A percentile compares a stretch with the other conserved stretches of the same genome.
These are phyloP conservation scores for Ginglymostoma cirratum DNA, from an alignment of 2,113 vertebrate genomes.

Conservation along the genomic window DNA sequence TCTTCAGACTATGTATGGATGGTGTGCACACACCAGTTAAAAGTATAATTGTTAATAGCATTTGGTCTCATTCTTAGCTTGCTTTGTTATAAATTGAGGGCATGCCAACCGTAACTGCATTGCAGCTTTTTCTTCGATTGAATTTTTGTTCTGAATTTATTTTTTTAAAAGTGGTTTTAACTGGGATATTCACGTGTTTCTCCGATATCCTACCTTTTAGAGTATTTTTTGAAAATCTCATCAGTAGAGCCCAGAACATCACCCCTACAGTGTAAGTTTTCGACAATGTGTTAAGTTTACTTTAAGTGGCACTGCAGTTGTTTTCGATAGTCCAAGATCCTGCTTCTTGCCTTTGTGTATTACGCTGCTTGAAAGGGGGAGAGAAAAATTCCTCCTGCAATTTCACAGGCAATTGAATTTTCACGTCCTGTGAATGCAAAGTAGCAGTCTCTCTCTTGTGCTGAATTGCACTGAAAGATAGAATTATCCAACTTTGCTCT, in stretches of 20 bases:
- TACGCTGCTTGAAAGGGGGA: neutral
- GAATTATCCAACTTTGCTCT: neutral
- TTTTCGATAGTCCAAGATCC: neutral
- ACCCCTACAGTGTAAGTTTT: neutral
- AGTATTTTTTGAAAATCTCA: neutral
- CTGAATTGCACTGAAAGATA: neutral
- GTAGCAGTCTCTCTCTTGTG: neutral
- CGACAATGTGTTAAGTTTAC: neutral
- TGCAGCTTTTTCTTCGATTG: neutral
- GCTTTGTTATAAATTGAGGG: neutral
- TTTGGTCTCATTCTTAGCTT: neutral
- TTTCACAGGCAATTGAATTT: constrained; percentile 23
- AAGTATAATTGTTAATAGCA: neutral
- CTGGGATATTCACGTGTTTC: neutral
- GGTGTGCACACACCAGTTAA: neutral
- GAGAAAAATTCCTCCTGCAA: neutral
- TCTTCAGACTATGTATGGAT: neutral
- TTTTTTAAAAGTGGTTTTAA: neutral
- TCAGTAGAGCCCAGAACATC: neutral
- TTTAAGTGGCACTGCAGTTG: neutral
- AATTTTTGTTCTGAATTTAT: neutral
- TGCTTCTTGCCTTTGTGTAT: neutral
- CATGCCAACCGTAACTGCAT: neutral
- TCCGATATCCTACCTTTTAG: neutral
- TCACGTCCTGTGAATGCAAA: neutral